phyloP scores from a whole-genome alignment of 2,797 vertebrate genomes.

The Platalea minor region DNA sequence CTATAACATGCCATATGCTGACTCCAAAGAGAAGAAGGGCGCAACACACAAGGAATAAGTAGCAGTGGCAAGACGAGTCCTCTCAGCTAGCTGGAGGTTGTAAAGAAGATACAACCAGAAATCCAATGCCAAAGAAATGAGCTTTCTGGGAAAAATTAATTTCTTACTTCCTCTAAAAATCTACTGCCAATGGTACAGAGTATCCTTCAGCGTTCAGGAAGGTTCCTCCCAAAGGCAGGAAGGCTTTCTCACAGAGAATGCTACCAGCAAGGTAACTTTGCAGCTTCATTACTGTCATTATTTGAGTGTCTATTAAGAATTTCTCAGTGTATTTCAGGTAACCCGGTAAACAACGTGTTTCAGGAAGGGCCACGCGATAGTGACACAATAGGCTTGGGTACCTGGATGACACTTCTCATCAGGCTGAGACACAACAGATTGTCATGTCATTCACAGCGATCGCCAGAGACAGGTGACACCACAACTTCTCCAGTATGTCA shows the following conservation, averaged over 20 bases:
- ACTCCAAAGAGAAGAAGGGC: background rate
- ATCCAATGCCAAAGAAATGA: background rate
- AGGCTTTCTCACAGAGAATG: background rate
- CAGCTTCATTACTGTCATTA: background rate
- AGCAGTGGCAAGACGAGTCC: background rate
- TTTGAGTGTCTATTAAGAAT: background rate
- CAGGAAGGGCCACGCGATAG: background rate
- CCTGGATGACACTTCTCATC: background rate
- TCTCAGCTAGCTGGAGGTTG: background rate
- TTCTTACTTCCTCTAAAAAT: background rate
- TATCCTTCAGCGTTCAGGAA: background rate
- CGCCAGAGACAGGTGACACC: background rate
- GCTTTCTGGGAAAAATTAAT: background rate
- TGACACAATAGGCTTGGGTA: background rate
- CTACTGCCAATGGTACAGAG: background rate
- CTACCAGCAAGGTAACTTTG: background rate
- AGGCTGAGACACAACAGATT: background rate
- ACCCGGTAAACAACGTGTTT: background rate
- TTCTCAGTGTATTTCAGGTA: background rate
- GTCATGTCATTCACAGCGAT: fast-evolving
- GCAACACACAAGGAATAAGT: background rate
- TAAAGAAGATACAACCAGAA: background rate
- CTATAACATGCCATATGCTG: too few relatives aligned
- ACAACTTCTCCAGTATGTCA: background rate
- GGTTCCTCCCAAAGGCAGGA: background rate